These are phyloP conservation scores for Aporophyla nigra DNA, from an alignment of 2,888 invertebrate species.

Conservation along the genomic window DNA sequence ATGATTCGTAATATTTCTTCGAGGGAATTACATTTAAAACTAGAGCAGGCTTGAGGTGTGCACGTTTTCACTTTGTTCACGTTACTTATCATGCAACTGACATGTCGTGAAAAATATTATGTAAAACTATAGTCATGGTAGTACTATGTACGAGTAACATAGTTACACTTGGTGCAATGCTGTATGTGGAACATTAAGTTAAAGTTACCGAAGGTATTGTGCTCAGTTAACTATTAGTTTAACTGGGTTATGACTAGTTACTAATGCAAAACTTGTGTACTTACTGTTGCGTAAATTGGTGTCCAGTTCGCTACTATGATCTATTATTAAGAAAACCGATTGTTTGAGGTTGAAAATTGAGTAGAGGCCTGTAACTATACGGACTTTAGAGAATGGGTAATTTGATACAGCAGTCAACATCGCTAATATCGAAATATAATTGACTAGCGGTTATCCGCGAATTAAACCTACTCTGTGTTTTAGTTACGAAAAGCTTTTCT, in stretches of 20 bases:
- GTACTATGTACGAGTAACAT: conserved; percentile 2
- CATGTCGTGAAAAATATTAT: conserved; percentile 19
- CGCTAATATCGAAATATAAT: conserved; percentile 29
- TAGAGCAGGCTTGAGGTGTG: neutral
- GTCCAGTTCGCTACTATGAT: conserved; percentile 45
- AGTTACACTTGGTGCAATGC: conserved; percentile 6
- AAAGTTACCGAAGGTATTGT: conserved; percentile 50
- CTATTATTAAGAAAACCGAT: conserved; percentile 52
- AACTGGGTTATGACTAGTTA: conserved; percentile 55
- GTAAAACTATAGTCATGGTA: neutral
- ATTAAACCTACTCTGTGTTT: neutral
- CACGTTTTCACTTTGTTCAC: conserved; percentile 5
- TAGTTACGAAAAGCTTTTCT: neutral
- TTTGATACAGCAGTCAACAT: conserved; percentile 37
- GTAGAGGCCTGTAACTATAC: conserved; percentile 19
- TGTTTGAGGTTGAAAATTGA: conserved; percentile 52
- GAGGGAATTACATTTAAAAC: neutral
- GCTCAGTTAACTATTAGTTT: conserved; percentile 41
- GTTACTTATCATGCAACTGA: conserved; percentile 8
- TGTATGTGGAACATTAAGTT: conserved; percentile 30
- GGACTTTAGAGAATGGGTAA: conserved; percentile 48
- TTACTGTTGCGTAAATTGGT: conserved; percentile 47
- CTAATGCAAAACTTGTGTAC: conserved; percentile 51
- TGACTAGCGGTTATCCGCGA: conserved; percentile 10
- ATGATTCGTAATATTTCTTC: no score